phyloP scores from a whole-genome alignment of 2,797 vertebrate species.

The Halcyon chelicuti region DNA sequence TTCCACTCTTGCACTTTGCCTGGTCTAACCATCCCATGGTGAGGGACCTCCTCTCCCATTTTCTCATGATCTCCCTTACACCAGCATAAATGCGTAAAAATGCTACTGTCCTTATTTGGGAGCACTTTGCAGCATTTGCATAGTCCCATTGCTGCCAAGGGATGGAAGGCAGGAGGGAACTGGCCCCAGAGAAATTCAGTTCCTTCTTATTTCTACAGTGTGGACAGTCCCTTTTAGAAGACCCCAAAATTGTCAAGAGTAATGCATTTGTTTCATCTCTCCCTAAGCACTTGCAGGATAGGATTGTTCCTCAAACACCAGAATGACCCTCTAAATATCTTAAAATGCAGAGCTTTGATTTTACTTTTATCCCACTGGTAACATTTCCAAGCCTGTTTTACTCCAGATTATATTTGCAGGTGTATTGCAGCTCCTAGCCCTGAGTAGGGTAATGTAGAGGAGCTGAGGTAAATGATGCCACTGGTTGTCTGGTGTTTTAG shows the following conservation, averaged over 20 bases:
- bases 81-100: neutral
- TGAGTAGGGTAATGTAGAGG: neutral
- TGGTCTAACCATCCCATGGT: accelerated
- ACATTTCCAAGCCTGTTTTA: neutral
- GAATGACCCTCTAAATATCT: neutral
- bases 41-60: neutral
- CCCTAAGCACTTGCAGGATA: neutral
- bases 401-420: neutral
- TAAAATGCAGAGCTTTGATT: neutral
- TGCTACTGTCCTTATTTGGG: neutral
- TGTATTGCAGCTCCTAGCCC: neutral
- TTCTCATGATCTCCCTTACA: neutral
- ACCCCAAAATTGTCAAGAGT: neutral
- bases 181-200: neutral
- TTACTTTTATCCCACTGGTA: neutral
- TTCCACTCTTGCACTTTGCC: neutral
- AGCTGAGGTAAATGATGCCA: neutral
- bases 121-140: neutral
- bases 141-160: neutral
- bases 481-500: neutral
- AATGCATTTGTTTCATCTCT: neutral
- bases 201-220: neutral
- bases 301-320: neutral
- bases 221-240: neutral
- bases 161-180: accelerated